A percentile compares a stretch with the other conserved stretches of the same genome.
phyloP scores from a whole-genome alignment of 2,797 vertebrate genomes.

The Stomatorhinus walkeri region DNA sequence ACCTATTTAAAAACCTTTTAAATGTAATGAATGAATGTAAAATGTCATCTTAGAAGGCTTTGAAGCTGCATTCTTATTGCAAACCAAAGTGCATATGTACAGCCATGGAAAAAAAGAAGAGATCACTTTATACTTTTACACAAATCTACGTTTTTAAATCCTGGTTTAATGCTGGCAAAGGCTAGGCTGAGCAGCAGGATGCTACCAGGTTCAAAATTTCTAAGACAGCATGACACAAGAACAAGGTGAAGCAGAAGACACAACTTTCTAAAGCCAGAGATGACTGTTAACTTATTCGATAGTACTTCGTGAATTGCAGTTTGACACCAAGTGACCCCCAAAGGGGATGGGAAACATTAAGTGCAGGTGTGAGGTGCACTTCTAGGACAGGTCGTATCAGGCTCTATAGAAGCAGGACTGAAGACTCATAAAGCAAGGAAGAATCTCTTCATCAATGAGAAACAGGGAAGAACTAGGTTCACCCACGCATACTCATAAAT shows the following conservation, averaged over 20 bases:
- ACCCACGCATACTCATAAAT: not conserved
- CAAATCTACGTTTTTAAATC: not conserved
- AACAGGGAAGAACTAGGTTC: not conserved
- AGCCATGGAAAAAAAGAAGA: not conserved
- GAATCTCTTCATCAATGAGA: not conserved
- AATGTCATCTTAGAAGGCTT: not conserved
- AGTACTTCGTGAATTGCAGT: not conserved
- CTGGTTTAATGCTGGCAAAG: not conserved
- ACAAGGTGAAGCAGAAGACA: not conserved
- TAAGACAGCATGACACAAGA: not conserved
- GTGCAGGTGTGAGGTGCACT: not conserved
- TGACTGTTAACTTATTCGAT: not conserved
- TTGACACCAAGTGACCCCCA: not conserved
- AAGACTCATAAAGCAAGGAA: not conserved
- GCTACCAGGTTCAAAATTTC: not conserved
- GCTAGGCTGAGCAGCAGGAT: not conserved
- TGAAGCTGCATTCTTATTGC: not conserved
- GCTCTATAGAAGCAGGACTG: not conserved
- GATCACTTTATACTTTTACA: not conserved
- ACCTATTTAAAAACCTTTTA: not conserved
- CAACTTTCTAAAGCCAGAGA: not conserved
- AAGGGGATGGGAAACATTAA: not conserved
- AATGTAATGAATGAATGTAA: not conserved
- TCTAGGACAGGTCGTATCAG: not conserved
- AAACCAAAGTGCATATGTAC: not conserved